These are phyloP conservation scores for Polydrusus cervinus DNA, from an alignment of 2,888 invertebrate species.

Conservation along the genomic window DNA sequence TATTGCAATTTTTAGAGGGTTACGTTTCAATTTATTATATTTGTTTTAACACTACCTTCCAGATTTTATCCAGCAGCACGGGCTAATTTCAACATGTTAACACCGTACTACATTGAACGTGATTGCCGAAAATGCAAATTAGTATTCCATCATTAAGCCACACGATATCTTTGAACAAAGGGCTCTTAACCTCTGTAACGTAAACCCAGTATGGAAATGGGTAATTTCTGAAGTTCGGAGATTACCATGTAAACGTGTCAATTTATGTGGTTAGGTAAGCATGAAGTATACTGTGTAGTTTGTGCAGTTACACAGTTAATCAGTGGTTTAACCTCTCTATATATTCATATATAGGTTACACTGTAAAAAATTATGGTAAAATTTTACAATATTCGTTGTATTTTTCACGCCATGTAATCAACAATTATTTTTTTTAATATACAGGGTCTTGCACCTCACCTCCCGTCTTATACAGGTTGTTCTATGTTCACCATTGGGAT, in stretches of 20 bases:
- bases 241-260: conserved; percentile 28
- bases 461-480: no score
- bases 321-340: no score
- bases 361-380: no score
- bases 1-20: no score
- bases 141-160: conserved; percentile 9
- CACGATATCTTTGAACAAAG: conserved; percentile 21
- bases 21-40: no score
- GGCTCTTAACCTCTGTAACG: not conserved
- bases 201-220: conserved; percentile 5
- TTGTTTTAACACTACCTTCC: no score
- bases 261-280: conserved; percentile 16
- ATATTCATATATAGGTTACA: no score
- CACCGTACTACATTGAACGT: not conserved
- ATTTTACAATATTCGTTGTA: no score
- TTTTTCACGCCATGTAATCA: no score
- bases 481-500: no score
- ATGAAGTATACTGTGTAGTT: not conserved
- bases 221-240: conserved; percentile 18
- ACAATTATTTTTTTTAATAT: no score
- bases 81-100: conserved; percentile 3
- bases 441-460: no score
- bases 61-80: not conserved
- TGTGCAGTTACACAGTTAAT: not conserved
- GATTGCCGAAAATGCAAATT: conserved; percentile 8